phyloP scores from a whole-genome alignment of 2,888 invertebrate species.

The Noctuana brunneofusca region DNA sequence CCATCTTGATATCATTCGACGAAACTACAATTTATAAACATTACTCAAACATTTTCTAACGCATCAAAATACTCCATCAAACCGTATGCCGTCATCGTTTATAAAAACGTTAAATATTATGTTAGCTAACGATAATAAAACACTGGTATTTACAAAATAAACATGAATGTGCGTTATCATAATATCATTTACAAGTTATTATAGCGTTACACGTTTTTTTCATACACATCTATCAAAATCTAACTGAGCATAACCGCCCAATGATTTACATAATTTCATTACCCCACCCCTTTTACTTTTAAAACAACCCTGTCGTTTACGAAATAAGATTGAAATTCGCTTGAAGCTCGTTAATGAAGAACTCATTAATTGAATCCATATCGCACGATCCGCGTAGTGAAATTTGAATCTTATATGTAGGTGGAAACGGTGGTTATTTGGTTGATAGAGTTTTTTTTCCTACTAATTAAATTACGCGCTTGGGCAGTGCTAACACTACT shows the following conservation, averaged over 20 bases:
- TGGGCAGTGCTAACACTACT: conserved; percentile 55
- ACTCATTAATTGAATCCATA: conserved; percentile 44
- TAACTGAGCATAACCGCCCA: conserved; percentile 50
- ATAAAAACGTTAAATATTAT: conserved; percentile 43
- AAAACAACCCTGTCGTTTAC: conserved; percentile 36
- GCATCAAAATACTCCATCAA: neutral
- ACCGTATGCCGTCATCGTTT: neutral
- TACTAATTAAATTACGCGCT: conserved; percentile 43
- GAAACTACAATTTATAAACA: neutral
- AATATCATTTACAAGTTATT: conserved; percentile 10
- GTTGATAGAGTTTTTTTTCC: conserved; percentile 27
- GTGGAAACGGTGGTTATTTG: conserved; percentile 23
- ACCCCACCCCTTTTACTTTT: conserved; percentile 22
- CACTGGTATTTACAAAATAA: conserved; percentile 47
- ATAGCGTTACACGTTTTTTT: conserved; percentile 36
- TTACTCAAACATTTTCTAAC: conserved; percentile 5
- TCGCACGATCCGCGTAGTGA: conserved; percentile 35
- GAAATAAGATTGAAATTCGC: conserved; percentile 35
- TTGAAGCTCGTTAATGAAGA: conserved; percentile 38
- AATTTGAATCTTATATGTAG: conserved; percentile 35
- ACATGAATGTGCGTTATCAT: conserved; percentile 34
- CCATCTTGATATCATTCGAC: neutral
- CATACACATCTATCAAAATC: conserved; percentile 39
- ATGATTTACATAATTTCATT: conserved; percentile 46
- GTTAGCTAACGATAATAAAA: conserved; percentile 43